Conservation (phyloP, 2,888 invertebrate species). For the Helleia helle region DNA sequence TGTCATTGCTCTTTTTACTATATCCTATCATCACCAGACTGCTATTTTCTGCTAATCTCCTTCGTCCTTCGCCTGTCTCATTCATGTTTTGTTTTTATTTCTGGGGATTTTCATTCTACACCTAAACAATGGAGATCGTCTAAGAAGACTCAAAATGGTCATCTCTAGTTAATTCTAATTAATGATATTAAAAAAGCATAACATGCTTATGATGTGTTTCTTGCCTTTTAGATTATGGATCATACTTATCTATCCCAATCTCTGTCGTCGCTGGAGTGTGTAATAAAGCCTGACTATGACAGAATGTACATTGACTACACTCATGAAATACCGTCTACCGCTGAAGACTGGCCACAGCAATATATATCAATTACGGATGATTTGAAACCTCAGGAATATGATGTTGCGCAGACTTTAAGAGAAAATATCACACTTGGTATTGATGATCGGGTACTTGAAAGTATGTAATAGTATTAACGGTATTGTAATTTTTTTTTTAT, state of each 20-base stretch:
- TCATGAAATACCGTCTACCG: conserved; percentile 13
- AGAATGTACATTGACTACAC: conserved; percentile 51
- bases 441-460: conserved; percentile 43
- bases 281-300: conserved; percentile 45
- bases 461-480: conserved; percentile 28
- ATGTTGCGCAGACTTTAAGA: conserved; percentile 35
- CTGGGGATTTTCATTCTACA: too few relatives aligned
- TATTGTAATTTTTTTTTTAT: too few relatives aligned
- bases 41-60: too few relatives aligned
- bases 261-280: conserved; percentile 38
- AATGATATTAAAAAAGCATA: too few relatives aligned
- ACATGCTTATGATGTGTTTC: too few relatives aligned
- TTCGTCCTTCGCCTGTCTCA: too few relatives aligned
- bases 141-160: too few relatives aligned
- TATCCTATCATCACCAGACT: too few relatives aligned
- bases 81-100: too few relatives aligned
- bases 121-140: too few relatives aligned
- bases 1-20: too few relatives aligned
- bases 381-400: conserved; percentile 45
- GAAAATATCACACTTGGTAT: conserved; percentile 44
- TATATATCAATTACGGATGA: conserved; percentile 31
- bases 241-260: conserved; percentile 61
- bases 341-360: conserved; percentile 31
- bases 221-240: conserved; percentile 40
- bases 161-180: too few relatives aligned